Conservation (phyloP, 2,888 invertebrate species). For the Dione vanillae region DNA sequence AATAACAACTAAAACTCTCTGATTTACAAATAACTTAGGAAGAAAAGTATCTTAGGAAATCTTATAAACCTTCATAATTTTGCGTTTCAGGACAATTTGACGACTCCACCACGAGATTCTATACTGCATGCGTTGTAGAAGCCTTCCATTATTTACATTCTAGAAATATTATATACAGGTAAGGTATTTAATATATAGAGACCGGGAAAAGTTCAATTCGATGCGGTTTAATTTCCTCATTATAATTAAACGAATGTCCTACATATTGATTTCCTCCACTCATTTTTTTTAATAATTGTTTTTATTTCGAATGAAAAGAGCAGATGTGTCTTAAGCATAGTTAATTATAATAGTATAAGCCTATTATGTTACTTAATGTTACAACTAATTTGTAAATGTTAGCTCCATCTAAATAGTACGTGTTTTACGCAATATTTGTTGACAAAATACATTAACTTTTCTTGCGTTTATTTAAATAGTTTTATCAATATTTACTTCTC, state of each 20-base stretch:
- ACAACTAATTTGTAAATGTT: too few relatives aligned
- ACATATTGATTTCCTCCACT: too few relatives aligned
- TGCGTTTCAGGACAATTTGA: conserved; percentile 89
- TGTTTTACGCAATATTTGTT: neutral
- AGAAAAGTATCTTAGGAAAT: neutral
- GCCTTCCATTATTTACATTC: conserved; percentile 99
- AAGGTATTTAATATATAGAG: conserved; percentile 30
- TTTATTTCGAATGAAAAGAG: too few relatives aligned
- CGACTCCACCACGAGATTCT: conserved; percentile 96
- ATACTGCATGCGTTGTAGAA: conserved; percentile 98
- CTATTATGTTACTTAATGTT: too few relatives aligned
- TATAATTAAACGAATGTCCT: too few relatives aligned
- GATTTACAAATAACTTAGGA: too few relatives aligned
- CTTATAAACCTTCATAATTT: neutral
- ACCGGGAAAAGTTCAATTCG: too few relatives aligned
- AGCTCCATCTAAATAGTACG: neutral
- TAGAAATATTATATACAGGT: conserved; percentile 96
- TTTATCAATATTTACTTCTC: neutral
- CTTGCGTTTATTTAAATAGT: neutral
- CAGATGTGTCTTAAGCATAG: too few relatives aligned
- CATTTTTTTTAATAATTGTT: too few relatives aligned
- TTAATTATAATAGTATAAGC: too few relatives aligned
- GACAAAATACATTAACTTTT: neutral
- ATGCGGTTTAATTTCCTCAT: too few relatives aligned
- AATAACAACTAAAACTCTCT: too few relatives aligned